Evolutionary conservation across 2,888 invertebrate genomes (phyloP).

Genomic region (Idaea aversata): DNA sequence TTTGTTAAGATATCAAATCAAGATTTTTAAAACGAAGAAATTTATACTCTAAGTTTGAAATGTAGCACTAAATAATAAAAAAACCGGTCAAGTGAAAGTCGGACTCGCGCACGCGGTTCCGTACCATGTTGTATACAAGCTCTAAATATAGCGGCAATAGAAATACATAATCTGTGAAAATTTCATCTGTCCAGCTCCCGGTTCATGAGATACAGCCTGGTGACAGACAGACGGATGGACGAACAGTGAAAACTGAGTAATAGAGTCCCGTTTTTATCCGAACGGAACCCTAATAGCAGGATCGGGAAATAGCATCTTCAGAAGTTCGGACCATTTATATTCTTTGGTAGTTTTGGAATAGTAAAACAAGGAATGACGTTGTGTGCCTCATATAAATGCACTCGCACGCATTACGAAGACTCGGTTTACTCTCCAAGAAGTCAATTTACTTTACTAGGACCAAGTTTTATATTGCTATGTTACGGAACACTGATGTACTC

Average conservation of each 20-base stretch:
- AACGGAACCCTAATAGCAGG: neutral
- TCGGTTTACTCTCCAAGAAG: conserved; percentile 21
- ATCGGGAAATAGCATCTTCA: conserved; percentile 20
- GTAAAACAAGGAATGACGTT: conserved; percentile 27
- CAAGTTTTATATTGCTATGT: conserved; percentile 18
- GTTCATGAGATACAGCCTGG: no score
- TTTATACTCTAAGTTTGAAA: conserved; percentile 25
- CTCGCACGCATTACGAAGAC: conserved; percentile 29
- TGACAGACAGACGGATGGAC: no score
- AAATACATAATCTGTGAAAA: no score
- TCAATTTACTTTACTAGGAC: conserved; percentile 17
- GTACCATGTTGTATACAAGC: conserved; percentile 6
- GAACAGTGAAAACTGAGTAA: no score
- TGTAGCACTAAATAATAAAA: conserved; percentile 26
- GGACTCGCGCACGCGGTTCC: no score
- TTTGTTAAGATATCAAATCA: conserved; percentile 12
- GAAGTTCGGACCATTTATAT: conserved; percentile 11
- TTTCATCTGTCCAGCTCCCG: no score
- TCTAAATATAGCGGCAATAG: no score
- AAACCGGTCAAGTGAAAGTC: conserved; percentile 10
- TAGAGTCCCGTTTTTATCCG: no score
- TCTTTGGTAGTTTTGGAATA: conserved; percentile 22
- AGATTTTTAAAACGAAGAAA: conserved; percentile 17
- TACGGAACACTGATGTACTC: conserved; percentile 15
- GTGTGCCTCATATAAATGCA: conserved; percentile 28